Evolutionary conservation across 2,113 vertebrate genomes (phyloP).

Genomic region (Myotis yumanensis): DNA sequence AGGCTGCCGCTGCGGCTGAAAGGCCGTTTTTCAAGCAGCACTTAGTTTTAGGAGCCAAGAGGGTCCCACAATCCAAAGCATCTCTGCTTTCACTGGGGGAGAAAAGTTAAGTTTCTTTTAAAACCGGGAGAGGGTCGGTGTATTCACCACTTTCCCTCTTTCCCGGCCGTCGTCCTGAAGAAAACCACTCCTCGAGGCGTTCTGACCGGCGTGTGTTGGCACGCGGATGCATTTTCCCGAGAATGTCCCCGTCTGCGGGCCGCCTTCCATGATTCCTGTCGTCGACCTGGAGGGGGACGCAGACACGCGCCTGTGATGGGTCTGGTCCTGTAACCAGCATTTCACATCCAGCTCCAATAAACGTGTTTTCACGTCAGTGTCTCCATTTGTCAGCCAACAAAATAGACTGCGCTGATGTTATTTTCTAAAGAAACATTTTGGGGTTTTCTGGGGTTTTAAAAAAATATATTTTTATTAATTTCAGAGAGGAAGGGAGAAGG

Average conservation of each 20-base stretch:
- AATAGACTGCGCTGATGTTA: neutral
- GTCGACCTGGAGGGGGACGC: neutral
- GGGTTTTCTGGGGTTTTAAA: no score
- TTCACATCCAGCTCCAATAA: neutral
- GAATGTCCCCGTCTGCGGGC: neutral
- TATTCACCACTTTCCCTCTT: conserved; percentile 58
- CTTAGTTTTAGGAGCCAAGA: conserved; percentile 63
- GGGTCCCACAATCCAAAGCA: conserved; percentile 60
- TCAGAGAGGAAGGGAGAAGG: no score
- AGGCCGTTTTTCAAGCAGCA: conserved; percentile 64
- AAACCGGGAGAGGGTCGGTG: conserved; percentile 1
- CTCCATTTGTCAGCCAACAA: neutral
- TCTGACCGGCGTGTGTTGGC: neutral
- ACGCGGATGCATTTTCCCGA: neutral
- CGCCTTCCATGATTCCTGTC: neutral
- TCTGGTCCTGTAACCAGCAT: neutral
- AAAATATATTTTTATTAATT: no score
- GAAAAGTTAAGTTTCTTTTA: neutral
- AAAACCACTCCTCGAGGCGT: neutral
- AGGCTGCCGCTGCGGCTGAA: conserved; percentile 61
- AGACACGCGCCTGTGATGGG: neutral
- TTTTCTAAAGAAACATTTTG: neutral
- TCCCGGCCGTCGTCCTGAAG: conserved; percentile 21
- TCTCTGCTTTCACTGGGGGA: conserved; percentile 23
- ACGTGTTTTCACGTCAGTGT: neutral